phyloP scores from a whole-genome alignment of 2,113 vertebrate species.

The sheep (Ovis aries) region DNA sequence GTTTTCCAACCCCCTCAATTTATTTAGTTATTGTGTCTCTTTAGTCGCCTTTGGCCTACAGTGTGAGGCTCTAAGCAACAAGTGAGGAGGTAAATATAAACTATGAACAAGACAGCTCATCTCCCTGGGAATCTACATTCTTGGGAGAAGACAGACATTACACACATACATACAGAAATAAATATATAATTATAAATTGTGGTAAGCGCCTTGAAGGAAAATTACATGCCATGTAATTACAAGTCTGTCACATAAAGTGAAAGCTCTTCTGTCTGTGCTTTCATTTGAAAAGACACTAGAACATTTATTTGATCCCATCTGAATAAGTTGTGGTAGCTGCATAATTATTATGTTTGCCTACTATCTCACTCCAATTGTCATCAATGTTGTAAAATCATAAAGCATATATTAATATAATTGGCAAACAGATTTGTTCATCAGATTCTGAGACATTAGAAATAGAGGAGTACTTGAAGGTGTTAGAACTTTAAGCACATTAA shows the following conservation, averaged over 20 bases:
- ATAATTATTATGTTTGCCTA: background rate
- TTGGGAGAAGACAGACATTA: background rate
- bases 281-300: background rate
- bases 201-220: background rate
- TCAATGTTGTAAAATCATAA: background rate
- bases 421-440: background rate
- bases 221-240: background rate
- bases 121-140: background rate
- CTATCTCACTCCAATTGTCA: background rate
- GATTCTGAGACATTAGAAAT: background rate
- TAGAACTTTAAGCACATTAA: background rate
- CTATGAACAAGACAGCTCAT: background rate
- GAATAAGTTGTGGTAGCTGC: background rate
- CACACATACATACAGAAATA: background rate
- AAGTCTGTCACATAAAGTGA: background rate
- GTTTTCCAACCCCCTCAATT: background rate
- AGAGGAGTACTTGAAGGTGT: background rate
- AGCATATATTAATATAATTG: background rate
- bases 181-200: background rate
- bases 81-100: background rate
- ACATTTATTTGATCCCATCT: background rate
- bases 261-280: background rate
- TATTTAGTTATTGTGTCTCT: background rate
- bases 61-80: background rate
- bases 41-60: background rate